Percentiles rank a stretch among this genome's conserved stretches.
phyloP scores from a whole-genome alignment of 1,140 invertebrate species.

The Triops longicaudatus region DNA sequence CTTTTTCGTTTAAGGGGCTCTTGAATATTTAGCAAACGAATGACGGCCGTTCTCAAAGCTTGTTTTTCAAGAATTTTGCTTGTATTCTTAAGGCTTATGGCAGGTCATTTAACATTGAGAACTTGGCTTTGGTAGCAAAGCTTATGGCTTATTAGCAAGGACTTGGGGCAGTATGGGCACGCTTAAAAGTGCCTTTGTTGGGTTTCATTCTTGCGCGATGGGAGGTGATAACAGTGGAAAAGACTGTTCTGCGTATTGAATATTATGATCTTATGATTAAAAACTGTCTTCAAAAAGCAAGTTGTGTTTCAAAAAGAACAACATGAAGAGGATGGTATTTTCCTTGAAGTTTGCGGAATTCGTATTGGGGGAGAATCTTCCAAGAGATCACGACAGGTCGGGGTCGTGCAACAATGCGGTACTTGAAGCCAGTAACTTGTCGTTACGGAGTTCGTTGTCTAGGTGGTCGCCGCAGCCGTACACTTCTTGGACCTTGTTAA shows the following conservation, averaged over 20 bases:
- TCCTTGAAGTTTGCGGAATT: neutral
- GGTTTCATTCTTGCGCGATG: too few relatives aligned
- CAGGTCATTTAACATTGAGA: too few relatives aligned
- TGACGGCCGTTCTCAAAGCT: neutral
- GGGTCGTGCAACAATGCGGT: neutral
- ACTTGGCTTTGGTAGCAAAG: too few relatives aligned
- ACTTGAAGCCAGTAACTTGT: neutral
- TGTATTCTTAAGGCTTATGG: neutral
- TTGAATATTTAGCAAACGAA: neutral
- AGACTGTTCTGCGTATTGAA: too few relatives aligned
- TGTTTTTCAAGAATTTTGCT: neutral
- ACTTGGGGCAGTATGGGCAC: too few relatives aligned
- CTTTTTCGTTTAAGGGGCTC: conserved; percentile 1
- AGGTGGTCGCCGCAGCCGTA: neutral
- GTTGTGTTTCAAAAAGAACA: neutral
- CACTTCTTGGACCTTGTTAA: conserved; percentile 3
- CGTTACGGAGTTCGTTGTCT: neutral
- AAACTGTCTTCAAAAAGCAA: too few relatives aligned
- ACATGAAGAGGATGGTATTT: neutral
- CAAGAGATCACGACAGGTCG: neutral
- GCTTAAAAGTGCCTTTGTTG: too few relatives aligned
- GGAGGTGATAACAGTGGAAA: too few relatives aligned
- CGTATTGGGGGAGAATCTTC: neutral
- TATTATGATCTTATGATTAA: too few relatives aligned
- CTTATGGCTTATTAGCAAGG: too few relatives aligned